phyloP scores from a whole-genome alignment of 1,140 invertebrate species.

The Drosophila kanapiae region DNA sequence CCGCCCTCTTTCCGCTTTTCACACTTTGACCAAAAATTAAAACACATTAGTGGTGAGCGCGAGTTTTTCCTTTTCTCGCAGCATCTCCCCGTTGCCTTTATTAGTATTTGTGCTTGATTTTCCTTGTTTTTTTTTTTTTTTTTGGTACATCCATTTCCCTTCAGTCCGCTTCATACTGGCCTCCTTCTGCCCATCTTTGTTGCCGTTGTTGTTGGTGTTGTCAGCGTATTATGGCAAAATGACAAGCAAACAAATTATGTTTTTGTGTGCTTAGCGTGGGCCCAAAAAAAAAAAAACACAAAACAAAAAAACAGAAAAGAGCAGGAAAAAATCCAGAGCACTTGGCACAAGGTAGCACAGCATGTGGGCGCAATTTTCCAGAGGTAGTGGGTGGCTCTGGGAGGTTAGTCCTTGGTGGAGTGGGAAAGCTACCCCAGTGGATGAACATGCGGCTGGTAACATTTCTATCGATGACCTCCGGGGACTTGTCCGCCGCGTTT shows the following conservation, averaged over 20 bases:
- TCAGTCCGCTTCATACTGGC: constrained; percentile 3
- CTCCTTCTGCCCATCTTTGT: constrained; percentile 30
- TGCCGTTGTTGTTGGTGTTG: constrained; percentile 47
- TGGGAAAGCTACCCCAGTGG: constrained; percentile 3
- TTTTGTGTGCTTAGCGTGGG: constrained; percentile 75
- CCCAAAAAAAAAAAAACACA: constrained; percentile 35
- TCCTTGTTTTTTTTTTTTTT: constrained; percentile 17
- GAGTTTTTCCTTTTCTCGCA: constrained; percentile 40
- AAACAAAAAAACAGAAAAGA: constrained; percentile 1
- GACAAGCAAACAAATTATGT: constrained; percentile 81
- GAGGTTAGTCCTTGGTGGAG: neutral
- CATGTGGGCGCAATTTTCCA: constrained; percentile 8
- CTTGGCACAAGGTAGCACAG: constrained; percentile 54
- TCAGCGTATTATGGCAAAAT: constrained; percentile 74
- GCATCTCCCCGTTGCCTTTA: constrained; percentile 34
- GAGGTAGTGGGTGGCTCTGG: neutral
- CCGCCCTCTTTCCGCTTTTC: neutral
- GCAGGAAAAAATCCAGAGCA: constrained; percentile 43
- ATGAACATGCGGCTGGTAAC: constrained; percentile 49
- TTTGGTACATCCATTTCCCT: constrained; percentile 15
- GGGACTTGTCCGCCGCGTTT: neutral
- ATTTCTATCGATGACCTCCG: constrained; percentile 47
- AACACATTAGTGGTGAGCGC: constrained; percentile 67
- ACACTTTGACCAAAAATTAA: constrained; percentile 63
- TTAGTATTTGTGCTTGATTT: constrained; percentile 63